Percentiles rank a stretch among this genome's conserved stretches.
Conservation (phyloP, 2,113 vertebrate species). For the Mus musculus region DNA sequence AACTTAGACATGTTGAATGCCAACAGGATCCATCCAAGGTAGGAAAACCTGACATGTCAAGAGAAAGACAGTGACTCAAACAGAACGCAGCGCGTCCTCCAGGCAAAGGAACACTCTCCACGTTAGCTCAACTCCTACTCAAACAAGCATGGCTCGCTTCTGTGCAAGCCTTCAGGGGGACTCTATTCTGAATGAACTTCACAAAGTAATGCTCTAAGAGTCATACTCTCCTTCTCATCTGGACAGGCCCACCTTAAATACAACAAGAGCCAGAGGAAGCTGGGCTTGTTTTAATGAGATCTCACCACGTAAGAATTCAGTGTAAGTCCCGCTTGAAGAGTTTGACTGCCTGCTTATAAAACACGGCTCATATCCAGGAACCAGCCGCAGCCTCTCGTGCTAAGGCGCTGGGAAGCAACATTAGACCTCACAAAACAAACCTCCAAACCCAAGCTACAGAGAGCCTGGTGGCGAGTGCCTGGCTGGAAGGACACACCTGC, state of each 20-base stretch:
- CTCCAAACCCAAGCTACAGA: not conserved
- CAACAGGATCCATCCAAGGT: conserved; percentile 23
- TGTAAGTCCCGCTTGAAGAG: not conserved
- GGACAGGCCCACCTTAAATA: not conserved
- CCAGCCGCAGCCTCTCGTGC: not conserved
- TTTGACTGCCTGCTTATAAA: not conserved
- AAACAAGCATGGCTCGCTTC: conserved; percentile 18
- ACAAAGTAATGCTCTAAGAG: conserved; percentile 6
- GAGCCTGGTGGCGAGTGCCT: not conserved
- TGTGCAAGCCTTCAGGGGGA: not conserved
- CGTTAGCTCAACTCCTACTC: not conserved
- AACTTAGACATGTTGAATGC: conserved; percentile 44
- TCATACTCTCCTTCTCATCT: not conserved
- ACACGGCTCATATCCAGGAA: not conserved
- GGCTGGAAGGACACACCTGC: not conserved
- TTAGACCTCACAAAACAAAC: not conserved
- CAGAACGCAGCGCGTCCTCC: conserved; percentile 15
- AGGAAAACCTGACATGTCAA: not conserved
- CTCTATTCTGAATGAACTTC: conserved; percentile 36
- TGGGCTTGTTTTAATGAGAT: conserved; percentile 4
- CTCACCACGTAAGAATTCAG: not conserved
- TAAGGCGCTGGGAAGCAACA: not conserved
- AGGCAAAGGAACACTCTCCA: not conserved
- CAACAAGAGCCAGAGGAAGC: conserved; percentile 2
- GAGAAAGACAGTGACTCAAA: conserved; percentile 56